These are phyloP conservation scores for Esox lucius DNA, from an alignment of 2,797 vertebrate genomes.

Conservation along the genomic window DNA sequence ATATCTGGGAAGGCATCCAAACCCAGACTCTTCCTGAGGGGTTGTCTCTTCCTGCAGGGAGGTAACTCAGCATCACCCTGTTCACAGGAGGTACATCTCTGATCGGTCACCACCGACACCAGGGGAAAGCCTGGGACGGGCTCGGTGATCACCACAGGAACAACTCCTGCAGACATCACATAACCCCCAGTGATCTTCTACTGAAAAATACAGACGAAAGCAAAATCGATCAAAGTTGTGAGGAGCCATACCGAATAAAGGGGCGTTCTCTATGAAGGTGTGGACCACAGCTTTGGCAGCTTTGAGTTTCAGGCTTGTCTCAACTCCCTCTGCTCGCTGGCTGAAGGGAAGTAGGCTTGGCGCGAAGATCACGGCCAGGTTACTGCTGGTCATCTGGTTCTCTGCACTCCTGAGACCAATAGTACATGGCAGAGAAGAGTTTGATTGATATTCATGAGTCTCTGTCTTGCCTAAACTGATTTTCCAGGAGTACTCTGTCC, in stretches of 20 bases:
- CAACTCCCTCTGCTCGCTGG: conserved; percentile 81
- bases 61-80: background rate
- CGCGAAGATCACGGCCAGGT: conserved; percentile 87
- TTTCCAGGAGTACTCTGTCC: no score
- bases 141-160: conserved; percentile 61
- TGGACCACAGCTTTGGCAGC: conserved; percentile 75
- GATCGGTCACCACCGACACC: conserved; percentile 42
- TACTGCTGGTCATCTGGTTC: conserved; percentile 88
- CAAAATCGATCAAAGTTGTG: background rate
- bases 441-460: no score
- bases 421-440: background rate
- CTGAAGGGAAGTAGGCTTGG: conserved; percentile 85
- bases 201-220: background rate
- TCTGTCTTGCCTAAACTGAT: no score
- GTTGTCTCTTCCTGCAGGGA: conserved; percentile 3
- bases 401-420: conserved; percentile 76
- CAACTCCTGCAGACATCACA: conserved; percentile 50
- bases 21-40: conserved; percentile 60
- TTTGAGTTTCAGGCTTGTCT: conserved; percentile 76
- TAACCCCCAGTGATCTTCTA: background rate
- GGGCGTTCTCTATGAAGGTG: conserved; percentile 80
- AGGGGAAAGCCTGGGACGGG: conserved; percentile 52
- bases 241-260: conserved; percentile 76
- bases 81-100: background rate
- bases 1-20: conserved; percentile 56